These are phyloP conservation scores for Apamea crenata DNA, from an alignment of 2,888 invertebrate genomes.

Conservation along the genomic window DNA sequence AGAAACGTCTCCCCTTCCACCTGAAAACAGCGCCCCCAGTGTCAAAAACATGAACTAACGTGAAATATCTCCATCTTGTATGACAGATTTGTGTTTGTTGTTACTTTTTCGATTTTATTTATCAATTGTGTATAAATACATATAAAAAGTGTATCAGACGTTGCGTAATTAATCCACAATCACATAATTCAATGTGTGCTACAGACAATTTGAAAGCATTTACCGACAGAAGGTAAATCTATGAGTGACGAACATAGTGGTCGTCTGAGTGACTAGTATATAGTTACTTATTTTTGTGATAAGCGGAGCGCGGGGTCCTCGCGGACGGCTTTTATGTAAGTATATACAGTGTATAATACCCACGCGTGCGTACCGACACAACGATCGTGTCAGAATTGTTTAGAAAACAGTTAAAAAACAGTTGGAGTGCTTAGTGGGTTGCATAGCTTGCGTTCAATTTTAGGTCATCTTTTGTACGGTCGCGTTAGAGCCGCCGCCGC, in stretches of 20 bases:
- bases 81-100: constrained; percentile 92
- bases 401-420: constrained; percentile 84
- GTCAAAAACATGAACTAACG: constrained; percentile 87
- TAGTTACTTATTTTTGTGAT: constrained; percentile 91
- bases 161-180: constrained; percentile 69
- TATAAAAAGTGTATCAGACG: constrained; percentile 76
- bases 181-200: constrained; percentile 70
- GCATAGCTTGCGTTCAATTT: constrained; percentile 87
- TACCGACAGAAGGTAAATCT: constrained; percentile 79
- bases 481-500: constrained; percentile 85
- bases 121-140: constrained; percentile 81
- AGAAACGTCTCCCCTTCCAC: constrained; percentile 77
- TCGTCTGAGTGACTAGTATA: constrained; percentile 88
- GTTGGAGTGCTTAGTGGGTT: constrained; percentile 77
- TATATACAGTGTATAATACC: constrained; percentile 79
- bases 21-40: constrained; percentile 84
- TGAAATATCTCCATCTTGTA: constrained; percentile 92
- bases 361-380: constrained; percentile 75
- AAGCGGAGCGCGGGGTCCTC: constrained; percentile 89
- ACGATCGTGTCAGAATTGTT: constrained; percentile 83
- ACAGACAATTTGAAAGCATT: constrained; percentile 69
- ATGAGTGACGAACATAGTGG: constrained; percentile 87
- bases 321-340: constrained; percentile 87
- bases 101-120: constrained; percentile 85
- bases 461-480: constrained; percentile 90